These are phyloP conservation scores for Hermaeophaga mercurialis DNA, from an alignment of 2,888 invertebrate genomes.

Conservation along the genomic window DNA sequence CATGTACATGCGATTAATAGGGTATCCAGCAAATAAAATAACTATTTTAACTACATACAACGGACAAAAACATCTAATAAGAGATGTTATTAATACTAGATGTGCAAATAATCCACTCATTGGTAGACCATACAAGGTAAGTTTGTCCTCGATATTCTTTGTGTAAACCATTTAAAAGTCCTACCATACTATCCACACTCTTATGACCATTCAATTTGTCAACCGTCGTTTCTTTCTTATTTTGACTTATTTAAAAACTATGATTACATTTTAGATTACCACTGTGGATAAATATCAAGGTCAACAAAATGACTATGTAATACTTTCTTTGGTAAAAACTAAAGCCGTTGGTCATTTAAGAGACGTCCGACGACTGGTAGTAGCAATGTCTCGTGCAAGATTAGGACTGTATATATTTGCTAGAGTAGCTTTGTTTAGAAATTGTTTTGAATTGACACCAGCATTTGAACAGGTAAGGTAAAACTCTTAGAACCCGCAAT, in stretches of 20 bases:
- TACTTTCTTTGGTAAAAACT: conserved; percentile 94
- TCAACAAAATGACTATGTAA: conserved; percentile 98
- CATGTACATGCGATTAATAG: conserved; percentile 97
- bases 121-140: conserved; percentile 86
- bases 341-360: conserved; percentile 97
- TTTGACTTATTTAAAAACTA: background rate
- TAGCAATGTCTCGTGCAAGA: conserved; percentile 96
- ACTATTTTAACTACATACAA: conserved; percentile 99
- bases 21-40: conserved; percentile 95
- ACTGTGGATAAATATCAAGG: conserved; percentile 99
- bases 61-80: conserved; percentile 96
- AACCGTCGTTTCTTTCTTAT: too few relatives aligned
- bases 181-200: too few relatives aligned
- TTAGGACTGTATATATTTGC: conserved; percentile 97
- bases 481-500: too few relatives aligned
- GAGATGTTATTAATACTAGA: conserved; percentile 92
- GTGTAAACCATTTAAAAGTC: too few relatives aligned
- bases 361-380: conserved; percentile 94
- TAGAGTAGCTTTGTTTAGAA: conserved; percentile 87
- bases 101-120: conserved; percentile 95
- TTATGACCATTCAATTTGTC: too few relatives aligned
- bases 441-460: conserved; percentile 96
- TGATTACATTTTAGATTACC: conserved; percentile 67
- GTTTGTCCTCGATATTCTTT: background rate
- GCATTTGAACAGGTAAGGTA: conserved; percentile 83